Conservation (phyloP, 2,113 vertebrate genomes). For the Phylloscopus trochilus region DNA sequence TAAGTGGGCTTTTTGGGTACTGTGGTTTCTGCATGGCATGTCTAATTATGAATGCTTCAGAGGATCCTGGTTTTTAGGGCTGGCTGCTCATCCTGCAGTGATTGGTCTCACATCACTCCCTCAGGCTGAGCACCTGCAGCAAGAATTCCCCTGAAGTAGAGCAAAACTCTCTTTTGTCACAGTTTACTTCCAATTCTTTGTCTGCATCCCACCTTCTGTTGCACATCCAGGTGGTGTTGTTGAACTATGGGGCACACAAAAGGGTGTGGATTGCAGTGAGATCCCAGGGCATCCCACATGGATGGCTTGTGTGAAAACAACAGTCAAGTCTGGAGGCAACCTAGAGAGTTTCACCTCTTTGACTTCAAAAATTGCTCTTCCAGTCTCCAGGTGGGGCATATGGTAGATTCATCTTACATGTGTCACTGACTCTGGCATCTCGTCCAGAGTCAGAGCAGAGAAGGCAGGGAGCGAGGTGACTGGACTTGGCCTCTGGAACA, state of each 20-base stretch:
- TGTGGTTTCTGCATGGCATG: not conserved
- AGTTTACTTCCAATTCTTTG: not conserved
- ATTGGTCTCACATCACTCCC: not conserved
- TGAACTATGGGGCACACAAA: accelerated
- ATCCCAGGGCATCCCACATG: not conserved
- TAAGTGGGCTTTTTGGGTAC: not conserved
- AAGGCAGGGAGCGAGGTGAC: not conserved
- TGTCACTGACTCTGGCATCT: not conserved
- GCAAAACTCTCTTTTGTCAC: not conserved
- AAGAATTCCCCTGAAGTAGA: not conserved
- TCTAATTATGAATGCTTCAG: not conserved
- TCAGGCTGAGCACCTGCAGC: not conserved
- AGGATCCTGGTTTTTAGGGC: not conserved
- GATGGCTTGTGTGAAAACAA: not conserved
- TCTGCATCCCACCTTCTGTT: not conserved
- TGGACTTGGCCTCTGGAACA: not conserved
- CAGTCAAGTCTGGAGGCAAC: not conserved
- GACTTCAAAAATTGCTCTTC: not conserved
- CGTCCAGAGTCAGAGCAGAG: not conserved
- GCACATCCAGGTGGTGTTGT: accelerated
- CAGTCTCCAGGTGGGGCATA: accelerated
- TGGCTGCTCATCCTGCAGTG: not conserved
- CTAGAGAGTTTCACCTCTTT: not conserved
- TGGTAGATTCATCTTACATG: not conserved
- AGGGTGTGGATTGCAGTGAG: not conserved